phyloP scores from a whole-genome alignment of 2,113 vertebrate genomes.

The Tautogolabrus adspersus region DNA sequence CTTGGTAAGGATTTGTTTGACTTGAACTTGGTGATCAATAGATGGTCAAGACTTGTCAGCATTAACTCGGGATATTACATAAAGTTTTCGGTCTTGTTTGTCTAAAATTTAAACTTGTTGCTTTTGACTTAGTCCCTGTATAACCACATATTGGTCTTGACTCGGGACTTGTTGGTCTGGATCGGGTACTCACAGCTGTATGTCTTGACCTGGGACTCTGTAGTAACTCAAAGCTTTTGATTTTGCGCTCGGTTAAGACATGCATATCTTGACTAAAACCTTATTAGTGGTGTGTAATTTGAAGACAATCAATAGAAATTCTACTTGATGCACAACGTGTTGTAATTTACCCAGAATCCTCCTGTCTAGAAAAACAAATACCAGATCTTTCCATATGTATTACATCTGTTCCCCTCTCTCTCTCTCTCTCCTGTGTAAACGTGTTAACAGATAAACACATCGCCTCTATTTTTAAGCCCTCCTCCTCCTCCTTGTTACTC shows the following conservation, averaged over 20 bases:
- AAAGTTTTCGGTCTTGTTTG: background rate
- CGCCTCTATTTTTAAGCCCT: background rate
- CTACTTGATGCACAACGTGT: background rate
- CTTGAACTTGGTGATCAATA: no score
- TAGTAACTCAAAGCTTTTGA: no score
- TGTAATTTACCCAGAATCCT: constrained; percentile 13
- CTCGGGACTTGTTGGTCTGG: no score
- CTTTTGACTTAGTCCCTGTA: background rate
- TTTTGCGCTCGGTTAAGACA: no score
- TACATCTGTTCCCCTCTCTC: background rate
- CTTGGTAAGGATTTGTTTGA: no score
- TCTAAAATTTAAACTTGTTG: background rate
- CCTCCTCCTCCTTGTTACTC: background rate
- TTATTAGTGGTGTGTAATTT: no score
- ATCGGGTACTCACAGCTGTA: no score
- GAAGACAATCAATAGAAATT: no score
- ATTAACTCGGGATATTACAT: no score
- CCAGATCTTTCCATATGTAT: background rate
- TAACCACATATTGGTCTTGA: background rate
- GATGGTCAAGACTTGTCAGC: no score
- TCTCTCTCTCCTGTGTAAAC: background rate
- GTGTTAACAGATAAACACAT: background rate
- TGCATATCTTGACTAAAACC: no score
- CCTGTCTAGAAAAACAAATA: background rate
- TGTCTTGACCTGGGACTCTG: no score